A percentile compares a stretch with the other conserved stretches of the same genome.
phyloP scores from a whole-genome alignment of 2,797 vertebrate genomes.

The Trematomus bernacchii region DNA sequence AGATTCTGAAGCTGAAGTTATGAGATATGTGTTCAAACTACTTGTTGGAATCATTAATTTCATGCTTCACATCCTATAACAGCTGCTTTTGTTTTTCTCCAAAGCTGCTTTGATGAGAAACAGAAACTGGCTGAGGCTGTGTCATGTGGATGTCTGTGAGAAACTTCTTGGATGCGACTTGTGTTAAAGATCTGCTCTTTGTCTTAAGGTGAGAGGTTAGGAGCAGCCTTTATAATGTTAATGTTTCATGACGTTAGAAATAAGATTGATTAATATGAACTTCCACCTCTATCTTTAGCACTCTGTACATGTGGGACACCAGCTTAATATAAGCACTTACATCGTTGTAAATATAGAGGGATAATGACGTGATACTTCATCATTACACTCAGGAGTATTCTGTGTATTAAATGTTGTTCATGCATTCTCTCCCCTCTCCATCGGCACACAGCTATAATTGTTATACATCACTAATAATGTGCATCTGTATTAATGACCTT shows the following conservation, averaged over 20 bases:
- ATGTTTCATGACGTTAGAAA: slow-evolving; percentile 2
- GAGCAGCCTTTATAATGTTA: background rate
- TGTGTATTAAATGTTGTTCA: slow-evolving; percentile 18
- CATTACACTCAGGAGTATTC: slow-evolving; percentile 7
- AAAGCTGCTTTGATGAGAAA: slow-evolving; percentile 64
- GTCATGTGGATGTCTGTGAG: slow-evolving; percentile 38
- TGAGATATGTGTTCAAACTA: slow-evolving; percentile 59
- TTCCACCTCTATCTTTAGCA: background rate
- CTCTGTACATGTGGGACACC: slow-evolving; percentile 3
- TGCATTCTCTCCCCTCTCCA: background rate
- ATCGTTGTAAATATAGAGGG: slow-evolving; percentile 22
- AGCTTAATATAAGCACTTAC: slow-evolving; percentile 57
- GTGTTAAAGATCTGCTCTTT: slow-evolving; percentile 37
- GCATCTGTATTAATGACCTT: slow-evolving; percentile 38
- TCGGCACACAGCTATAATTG: slow-evolving; percentile 2
- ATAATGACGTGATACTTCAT: slow-evolving; percentile 4
- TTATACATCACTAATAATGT: slow-evolving; percentile 26
- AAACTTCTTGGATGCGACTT: slow-evolving; percentile 33
- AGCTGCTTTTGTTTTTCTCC: slow-evolving; percentile 17
- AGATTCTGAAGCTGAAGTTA: slow-evolving; percentile 66
- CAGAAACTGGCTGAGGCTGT: slow-evolving; percentile 49
- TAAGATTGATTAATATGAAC: slow-evolving; percentile 1
- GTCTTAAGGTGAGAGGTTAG: slow-evolving; percentile 20
- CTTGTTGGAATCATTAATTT: slow-evolving; percentile 69
- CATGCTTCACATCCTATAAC: slow-evolving; percentile 61